Evolutionary conservation across 2,888 invertebrate species (phyloP), one percentile per base, ranked within the genome.

Genomic region (Euplagia quadripunctaria): DNA sequence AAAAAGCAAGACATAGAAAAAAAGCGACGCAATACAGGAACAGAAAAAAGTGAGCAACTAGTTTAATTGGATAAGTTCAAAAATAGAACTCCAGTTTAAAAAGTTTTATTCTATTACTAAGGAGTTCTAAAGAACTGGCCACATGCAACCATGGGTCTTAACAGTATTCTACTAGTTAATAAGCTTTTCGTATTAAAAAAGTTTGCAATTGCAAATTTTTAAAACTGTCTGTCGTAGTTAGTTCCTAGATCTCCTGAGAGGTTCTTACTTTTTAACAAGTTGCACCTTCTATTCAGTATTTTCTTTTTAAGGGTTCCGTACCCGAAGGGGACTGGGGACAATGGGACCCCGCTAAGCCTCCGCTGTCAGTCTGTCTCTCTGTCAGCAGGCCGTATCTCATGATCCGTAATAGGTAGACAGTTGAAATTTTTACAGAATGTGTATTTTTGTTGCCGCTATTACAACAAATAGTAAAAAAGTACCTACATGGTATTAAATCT

Each of bases 51-150:
- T 14, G 6, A 14, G 31, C 31, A 31, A 61, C 12, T 61, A 61
- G 31, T 61, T 61, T 61, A 31, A 31, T 61, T 58, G 58, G 58
- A 31, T 61, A 61, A 61, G 31, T 61, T 61, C 31, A 61, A 61
- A 31, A 31, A 31, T 6, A 14, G 31, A 61, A 61, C 31, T 14
- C 20, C 6, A 61, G 61, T 61, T 20, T 31, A 12, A 61, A 61
- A 58, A 61, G 31, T 61, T 61, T 61, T 61, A 61, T 61, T 61
- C 61, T 61, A 61, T 61, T 61, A 31, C 61, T 31, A 31, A 61
- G 61, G 31, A 61, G 61, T 14, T 31, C 31, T 61, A 31, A 20
- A 61, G 58, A 31, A 61, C 61, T 61, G 31, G 31, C 20, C 31
- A 31, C 58, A 31, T 12, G 5, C 14, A 31, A 61, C 6, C 14